Base-by-base conservation (phyloP, 2,797 vertebrate species). In the Tachyglossus aculeatus region DNA sequence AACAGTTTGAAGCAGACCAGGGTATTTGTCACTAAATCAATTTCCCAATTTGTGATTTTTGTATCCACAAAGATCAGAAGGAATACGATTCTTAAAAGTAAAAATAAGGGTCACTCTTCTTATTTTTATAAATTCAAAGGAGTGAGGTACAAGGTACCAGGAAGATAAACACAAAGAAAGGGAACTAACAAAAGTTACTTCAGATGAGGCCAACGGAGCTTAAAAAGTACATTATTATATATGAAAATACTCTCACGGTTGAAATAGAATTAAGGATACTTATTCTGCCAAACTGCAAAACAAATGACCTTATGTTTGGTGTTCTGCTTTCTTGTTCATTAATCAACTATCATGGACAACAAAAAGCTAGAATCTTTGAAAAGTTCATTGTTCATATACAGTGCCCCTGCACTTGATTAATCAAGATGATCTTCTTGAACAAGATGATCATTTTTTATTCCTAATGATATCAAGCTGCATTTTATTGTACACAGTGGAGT, bases 241-340 rank as follows among this genome's bases (percentile, higher is more conserved):
- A 63, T 39, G 67, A 80, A 78, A 85, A 43, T 57, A 31, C 68
- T 65, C 75, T 50, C 6, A 63, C 75, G 63, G 40, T 66, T 82
- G 73, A 75, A 68, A 56, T 14, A 25, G 55, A 71, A 83, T 79
- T 81, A 73, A 85, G 45, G 19, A 70, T n/a, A n/a, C n/a, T n/a
- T 53, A 51, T 78, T 63, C 47, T 71, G 71, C 48, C 27, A 36
- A 73, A 71, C 38, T 21, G 54, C 63, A 61, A 78, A 85, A 82
- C 27, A 85, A 87, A 68, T 77, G 74, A 67, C 3, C 18, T 76
- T 74, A 58, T 52, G 56, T 48, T 45, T 33, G 78, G 53, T 78
- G 80, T 84, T 89, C 88, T 80, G 82, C 81, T 82, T 87, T 71
- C 70, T 72, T 73, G 51, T 65, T 77, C 74, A 83, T 84, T 82